Conservation (phyloP, 2,888 invertebrate species). For the Entomobrya proxima region DNA sequence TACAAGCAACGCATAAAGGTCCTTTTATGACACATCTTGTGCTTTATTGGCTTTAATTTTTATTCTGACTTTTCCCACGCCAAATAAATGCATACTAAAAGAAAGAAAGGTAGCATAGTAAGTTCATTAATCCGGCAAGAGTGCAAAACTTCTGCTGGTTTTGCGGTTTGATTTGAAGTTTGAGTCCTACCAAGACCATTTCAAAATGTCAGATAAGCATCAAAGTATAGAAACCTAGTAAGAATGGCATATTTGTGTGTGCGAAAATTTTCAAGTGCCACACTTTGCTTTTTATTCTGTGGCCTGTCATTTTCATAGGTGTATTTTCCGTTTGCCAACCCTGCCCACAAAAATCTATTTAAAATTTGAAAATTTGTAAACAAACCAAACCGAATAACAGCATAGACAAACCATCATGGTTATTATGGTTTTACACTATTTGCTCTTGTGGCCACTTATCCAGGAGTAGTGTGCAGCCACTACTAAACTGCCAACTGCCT, state of each 20-base stretch:
- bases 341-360: slow-evolving; percentile 29
- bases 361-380: slow-evolving; percentile 40
- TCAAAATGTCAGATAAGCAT: not conserved
- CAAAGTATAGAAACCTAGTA: not conserved
- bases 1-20: no score
- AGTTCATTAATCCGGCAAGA: not conserved
- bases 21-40: no score
- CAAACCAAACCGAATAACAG: slow-evolving; percentile 41
- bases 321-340: slow-evolving; percentile 21
- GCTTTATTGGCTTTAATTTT: no score
- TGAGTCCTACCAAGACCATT: not conserved
- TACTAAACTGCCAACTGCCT: no score
- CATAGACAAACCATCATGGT: slow-evolving; percentile 33
- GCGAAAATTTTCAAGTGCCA: not conserved
- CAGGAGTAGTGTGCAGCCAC: not conserved
- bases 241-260: not conserved
- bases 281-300: not conserved
- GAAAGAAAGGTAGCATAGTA: not conserved
- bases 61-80: no score
- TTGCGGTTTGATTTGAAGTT: not conserved
- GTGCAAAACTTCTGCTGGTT: no score
- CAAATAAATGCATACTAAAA: no score
- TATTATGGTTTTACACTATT: slow-evolving; percentile 43
- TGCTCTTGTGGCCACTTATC: slow-evolving; percentile 41
- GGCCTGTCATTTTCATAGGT: slow-evolving; percentile 8